Evolutionary conservation across 2,888 invertebrate species (phyloP), one percentile per base, ranked within the genome.

Genomic region (Alloplasta piceator): DNA sequence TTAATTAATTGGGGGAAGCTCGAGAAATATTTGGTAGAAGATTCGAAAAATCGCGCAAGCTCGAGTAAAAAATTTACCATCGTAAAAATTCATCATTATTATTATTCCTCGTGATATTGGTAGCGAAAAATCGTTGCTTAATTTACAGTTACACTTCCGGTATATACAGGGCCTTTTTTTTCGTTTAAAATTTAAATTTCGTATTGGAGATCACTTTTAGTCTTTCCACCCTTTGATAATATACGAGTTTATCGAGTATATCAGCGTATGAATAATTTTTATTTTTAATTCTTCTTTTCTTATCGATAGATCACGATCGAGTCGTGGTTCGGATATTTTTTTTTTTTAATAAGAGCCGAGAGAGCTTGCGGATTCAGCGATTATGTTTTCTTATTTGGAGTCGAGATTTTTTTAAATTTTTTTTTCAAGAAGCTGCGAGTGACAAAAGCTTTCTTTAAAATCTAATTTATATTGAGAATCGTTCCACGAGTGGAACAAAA

Each of bases 111-210:
- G 55, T 43, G 43, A 63, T 64, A 48, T 64, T 14, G 16, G 16
- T 46, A 10, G 39, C 7, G 41, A 75, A 52, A 56, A 55, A 56
- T 73, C 64, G 26, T 16, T 38, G 55, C 64, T 80, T 52, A 75
- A 68, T 79, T 78, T 72, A 70, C 55, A 71, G 48, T 68, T 41
- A 71, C 58, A 77, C 64, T 64, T 77, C 84, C 85, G 82, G 84
- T 89, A 89, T 89, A 61, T 89, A 89, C 89, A 89, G 87, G 86
- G 85, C 84, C 82, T 70, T 68, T 60, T 81, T 66, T 72, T 71
- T 74, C 72, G 74, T 78, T 52, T 55, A 79, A 26, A 26, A 26
- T 26, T 26, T 26, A 26, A 26, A 26, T 26, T 6, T 12, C 14
- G 12, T 14, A 14, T 52, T 5, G 1, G 64, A 26, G 74, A 81